phyloP scores from a whole-genome alignment of 2,888 invertebrate species.

The Lochmaea crataegi region DNA sequence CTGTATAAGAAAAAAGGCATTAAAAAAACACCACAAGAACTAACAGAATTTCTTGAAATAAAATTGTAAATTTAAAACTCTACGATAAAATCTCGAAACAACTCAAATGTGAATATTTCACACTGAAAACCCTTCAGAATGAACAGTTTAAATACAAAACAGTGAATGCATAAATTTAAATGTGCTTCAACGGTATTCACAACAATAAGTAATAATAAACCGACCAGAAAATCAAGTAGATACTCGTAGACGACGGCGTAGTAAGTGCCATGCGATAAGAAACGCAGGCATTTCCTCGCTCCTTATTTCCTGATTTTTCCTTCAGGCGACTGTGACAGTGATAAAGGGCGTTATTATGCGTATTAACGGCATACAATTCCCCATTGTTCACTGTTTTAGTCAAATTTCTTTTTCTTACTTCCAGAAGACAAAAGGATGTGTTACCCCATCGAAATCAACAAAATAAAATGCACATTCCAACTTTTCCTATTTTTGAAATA shows the following conservation, averaged over 20 bases:
- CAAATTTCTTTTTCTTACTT: constrained; percentile 3
- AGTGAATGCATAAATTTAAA: constrained; percentile 54
- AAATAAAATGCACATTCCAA: neutral
- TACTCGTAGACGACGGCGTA: constrained; percentile 48
- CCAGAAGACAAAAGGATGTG: no score
- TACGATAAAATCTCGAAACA: no score
- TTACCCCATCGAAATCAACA: neutral
- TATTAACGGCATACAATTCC: constrained; percentile 58
- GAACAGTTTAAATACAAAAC: constrained; percentile 41
- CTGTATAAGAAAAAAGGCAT: no score
- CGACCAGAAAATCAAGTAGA: constrained; percentile 60
- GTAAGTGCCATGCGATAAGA: constrained; percentile 46
- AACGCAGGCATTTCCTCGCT: constrained; percentile 52
- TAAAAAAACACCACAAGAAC: no score
- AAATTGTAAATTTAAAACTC: no score
- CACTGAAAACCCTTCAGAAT: neutral
- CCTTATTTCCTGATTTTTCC: constrained; percentile 55
- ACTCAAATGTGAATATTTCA: neutral
- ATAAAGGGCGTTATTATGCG: constrained; percentile 62
- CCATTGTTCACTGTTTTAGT: constrained; percentile 32
- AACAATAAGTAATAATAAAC: constrained; percentile 51
- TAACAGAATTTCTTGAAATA: no score
- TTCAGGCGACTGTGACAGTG: constrained; percentile 57
- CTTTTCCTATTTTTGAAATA: no score
- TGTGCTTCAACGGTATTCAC: constrained; percentile 54